Evolutionary conservation across 2,797 vertebrate genomes (phyloP).

Genomic region (Nannoperca australis): DNA sequence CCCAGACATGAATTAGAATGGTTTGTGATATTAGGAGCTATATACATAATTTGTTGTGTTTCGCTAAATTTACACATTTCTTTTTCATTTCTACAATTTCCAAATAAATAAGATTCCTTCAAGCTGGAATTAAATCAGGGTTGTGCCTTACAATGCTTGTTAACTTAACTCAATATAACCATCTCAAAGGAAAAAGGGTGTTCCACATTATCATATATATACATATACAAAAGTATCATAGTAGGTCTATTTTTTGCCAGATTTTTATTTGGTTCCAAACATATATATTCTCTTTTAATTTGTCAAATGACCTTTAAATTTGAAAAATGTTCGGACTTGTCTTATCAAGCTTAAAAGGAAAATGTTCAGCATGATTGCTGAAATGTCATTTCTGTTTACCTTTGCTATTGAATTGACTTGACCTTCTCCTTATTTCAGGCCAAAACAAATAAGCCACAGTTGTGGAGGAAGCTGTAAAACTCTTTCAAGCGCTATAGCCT

Average conservation of each 20-base stretch:
- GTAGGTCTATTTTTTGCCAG: constrained; percentile 45
- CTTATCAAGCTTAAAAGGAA: constrained; percentile 44
- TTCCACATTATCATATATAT: constrained; percentile 37
- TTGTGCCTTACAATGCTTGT: constrained; percentile 48
- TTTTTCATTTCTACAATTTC: constrained; percentile 54
- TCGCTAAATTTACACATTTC: constrained; percentile 19
- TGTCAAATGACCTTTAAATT: constrained; percentile 50
- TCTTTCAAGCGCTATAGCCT: constrained; percentile 33
- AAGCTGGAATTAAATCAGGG: constrained; percentile 44
- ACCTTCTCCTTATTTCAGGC: constrained; percentile 33
- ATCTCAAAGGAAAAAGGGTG: constrained; percentile 55
- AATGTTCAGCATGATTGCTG: constrained; percentile 37
- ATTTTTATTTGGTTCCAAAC: constrained; percentile 57
- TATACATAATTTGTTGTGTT: constrained; percentile 37
- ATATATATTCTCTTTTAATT: constrained; percentile 49
- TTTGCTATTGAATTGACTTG: constrained; percentile 55
- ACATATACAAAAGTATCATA: constrained; percentile 30
- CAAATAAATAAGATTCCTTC: constrained; percentile 58
- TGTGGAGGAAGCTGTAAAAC: constrained; percentile 66
- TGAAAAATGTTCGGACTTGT: constrained; percentile 49
- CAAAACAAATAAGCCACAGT: constrained; percentile 64
- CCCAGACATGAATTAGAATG: constrained; percentile 50
- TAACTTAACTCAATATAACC: constrained; percentile 43
- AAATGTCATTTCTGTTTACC: constrained; percentile 40
- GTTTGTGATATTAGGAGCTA: constrained; percentile 37